Percentiles rank a stretch among this genome's conserved stretches.
Conservation (phyloP, 2,888 invertebrate genomes). For the Melipona beecheii region DNA sequence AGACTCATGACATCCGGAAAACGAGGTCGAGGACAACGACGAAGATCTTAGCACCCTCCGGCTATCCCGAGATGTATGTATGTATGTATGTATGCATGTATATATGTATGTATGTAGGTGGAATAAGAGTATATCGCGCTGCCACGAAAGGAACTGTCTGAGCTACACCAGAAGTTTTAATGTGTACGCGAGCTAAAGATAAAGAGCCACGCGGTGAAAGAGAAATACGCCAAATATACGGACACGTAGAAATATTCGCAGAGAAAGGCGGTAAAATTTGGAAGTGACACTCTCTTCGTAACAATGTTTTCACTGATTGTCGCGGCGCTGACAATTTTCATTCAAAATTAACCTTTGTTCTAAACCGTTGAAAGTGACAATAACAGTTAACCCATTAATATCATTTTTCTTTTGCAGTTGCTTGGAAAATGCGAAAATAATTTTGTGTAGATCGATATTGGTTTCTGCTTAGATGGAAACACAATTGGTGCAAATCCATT, state of each 20-base stretch:
- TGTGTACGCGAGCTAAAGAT: constrained; percentile 12
- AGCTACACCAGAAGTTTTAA: constrained; percentile 45
- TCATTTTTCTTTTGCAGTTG: no score
- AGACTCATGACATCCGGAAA: constrained; percentile 59
- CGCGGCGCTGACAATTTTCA: no score
- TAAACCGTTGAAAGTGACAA: no score
- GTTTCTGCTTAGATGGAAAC: no score
- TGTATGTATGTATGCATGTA: background rate
- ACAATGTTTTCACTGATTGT: no score
- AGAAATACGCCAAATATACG: background rate
- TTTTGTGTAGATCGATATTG: no score
- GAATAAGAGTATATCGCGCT: constrained; percentile 45
- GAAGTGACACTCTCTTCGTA: no score
- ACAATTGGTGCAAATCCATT: no score
- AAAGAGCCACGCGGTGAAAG: background rate
- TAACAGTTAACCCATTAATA: no score
- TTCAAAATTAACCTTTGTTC: no score
- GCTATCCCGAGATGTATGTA: constrained; percentile 18
- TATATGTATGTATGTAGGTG: constrained; percentile 22
- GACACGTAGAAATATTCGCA: background rate
- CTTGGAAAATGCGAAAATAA: no score
- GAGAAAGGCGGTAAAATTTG: no score
- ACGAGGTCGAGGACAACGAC: constrained; percentile 70
- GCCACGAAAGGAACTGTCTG: constrained; percentile 40
- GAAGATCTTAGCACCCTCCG: constrained; percentile 55